phyloP scores from a whole-genome alignment of 23 tunicate genomes.

The Styela plicata region DNA sequence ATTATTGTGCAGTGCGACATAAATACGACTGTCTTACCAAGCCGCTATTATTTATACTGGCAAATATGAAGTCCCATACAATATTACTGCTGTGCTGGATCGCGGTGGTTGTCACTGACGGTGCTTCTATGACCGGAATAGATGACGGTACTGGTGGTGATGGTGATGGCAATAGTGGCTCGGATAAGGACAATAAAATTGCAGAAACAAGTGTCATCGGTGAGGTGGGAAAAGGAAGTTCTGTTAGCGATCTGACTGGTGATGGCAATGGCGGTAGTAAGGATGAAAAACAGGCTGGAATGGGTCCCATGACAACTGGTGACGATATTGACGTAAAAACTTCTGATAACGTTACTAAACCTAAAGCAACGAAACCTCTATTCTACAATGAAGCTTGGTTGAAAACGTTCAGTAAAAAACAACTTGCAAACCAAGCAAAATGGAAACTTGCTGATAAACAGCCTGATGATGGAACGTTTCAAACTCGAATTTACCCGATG shows the following conservation, averaged over 20 bases:
- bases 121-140: not conserved
- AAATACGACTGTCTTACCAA: too few species aligned
- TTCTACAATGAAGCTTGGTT: not conserved
- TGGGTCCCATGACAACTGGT: not conserved
- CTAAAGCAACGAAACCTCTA: not conserved
- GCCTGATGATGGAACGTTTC: not conserved
- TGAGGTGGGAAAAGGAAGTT: not conserved
- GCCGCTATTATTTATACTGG: too few species aligned
- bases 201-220: not conserved
- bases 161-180: not conserved
- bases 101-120: not conserved
- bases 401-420: not conserved
- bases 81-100: not conserved
- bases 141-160: not conserved
- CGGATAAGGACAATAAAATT: not conserved
- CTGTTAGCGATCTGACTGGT: not conserved
- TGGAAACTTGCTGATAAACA: constrained; percentile 8
- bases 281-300: not conserved
- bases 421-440: constrained; percentile 4
- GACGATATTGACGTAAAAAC: not conserved
- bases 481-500: not conserved
- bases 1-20: too few species aligned
- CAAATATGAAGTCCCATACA: not conserved
- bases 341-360: not conserved
- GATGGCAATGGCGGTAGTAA: not conserved